Base-by-base conservation (phyloP, 1,140 invertebrate species). In the Orius insidiosus region DNA sequence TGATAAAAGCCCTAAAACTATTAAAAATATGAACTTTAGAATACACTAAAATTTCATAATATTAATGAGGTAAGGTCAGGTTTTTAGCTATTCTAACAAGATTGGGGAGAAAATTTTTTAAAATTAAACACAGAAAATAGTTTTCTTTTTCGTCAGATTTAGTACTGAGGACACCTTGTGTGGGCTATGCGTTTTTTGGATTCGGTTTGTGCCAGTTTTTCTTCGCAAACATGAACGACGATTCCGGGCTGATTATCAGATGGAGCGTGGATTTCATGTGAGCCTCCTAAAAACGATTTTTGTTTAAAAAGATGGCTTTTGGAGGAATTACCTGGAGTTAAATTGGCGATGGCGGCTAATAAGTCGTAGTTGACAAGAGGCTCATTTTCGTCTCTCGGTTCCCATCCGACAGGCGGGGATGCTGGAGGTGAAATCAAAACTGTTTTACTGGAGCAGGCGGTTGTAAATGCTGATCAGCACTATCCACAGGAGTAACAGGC, bases 371-470 rank as follows among this genome's bases (percentile, higher is more conserved):
- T 95, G 42, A 98, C 80, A 45, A 92, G 66, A 15, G 94, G 94
- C 61, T 93, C 80, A 50, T 74, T 71, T 68, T 97, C 93, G 48
- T 78, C 76, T 14, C 76, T 68, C 19, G 87, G 89, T 61, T 89
- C 78, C 93, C 93, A 97, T 36, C 89, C 95, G 18, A 96, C 74
- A 8, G 95, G 95, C 10, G 95, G 95, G 18, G 89, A 95, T 44
- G 90, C 83, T 18, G 95, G 95, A 49, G 95, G 95, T 41, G 94
- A 98, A 59, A 98, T 98, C 45, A 99, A 76, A 97, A 98, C 70
- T 97, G 92, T 70, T 96, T 95, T n/a, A 84, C 80, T 43, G 82
- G 84, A 46, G 85, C 78, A 36, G 95, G 95, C 7, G 88, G 87
- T 58, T 86, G 79, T 47, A 98, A 71, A 61, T 85, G 80, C 53